phyloP scores from a whole-genome alignment of 2,797 vertebrate species.

The Intellagama lesueurii region DNA sequence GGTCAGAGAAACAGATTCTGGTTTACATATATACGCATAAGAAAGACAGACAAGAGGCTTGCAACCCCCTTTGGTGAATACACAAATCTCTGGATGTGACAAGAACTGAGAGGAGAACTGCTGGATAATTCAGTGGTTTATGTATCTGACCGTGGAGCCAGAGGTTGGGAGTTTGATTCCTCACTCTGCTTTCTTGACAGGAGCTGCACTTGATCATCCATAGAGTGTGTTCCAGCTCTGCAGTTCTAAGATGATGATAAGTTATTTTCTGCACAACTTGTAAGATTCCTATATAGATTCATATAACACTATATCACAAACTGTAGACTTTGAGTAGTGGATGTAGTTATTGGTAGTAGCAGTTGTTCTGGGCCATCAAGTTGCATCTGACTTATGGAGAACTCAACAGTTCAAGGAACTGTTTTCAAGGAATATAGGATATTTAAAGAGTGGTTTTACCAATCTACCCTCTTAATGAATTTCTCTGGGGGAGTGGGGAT shows the following conservation, averaged over 20 bases:
- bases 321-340: neutral
- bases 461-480: too few species aligned
- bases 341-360: neutral
- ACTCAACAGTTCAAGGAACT: too few species aligned
- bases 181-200: too few species aligned
- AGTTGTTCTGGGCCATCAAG: neutral
- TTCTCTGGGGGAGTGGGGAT: too few species aligned
- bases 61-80: neutral
- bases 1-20: neutral
- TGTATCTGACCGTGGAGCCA: neutral
- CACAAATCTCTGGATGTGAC: neutral
- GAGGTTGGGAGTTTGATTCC: too few species aligned
- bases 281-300: neutral
- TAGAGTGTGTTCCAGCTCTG: too few species aligned
- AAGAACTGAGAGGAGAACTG: neutral
- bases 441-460: too few species aligned
- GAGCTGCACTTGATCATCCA: too few species aligned
- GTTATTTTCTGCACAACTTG: neutral
- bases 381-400: neutral
- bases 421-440: too few species aligned
- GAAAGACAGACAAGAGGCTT: neutral
- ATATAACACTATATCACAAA: neutral
- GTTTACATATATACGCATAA: neutral
- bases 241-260: too few species aligned
- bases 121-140: neutral